Evolutionary conservation across 2,888 invertebrate genomes (phyloP).

Genomic region (Tridacna crocea): DNA sequence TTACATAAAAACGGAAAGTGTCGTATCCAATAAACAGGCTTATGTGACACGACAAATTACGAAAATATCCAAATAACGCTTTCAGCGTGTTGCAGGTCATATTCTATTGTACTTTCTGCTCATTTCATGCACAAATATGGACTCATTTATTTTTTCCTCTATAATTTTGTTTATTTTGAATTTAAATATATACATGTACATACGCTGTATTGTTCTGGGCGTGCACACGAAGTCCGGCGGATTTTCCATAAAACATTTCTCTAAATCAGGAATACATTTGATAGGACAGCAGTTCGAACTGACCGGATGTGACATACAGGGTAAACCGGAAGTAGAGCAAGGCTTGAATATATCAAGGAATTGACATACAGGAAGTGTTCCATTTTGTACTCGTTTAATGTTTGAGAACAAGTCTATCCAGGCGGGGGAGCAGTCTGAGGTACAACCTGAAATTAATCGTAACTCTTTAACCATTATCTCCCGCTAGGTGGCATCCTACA

Average conservation of each 20-base stretch:
- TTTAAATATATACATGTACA: background rate
- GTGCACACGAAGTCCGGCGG: conserved; percentile 12
- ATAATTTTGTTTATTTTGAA: no score
- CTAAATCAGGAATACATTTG: conserved; percentile 6
- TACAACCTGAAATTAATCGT: background rate
- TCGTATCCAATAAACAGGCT: no score
- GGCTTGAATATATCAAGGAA: conserved; percentile 31
- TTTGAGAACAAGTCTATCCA: conserved; percentile 14
- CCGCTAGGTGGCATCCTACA: no score
- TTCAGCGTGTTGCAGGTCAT: background rate
- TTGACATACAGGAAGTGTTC: conserved; percentile 33
- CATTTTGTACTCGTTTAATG: conserved; percentile 6
- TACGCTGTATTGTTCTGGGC: conserved; percentile 6
- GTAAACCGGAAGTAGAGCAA: conserved; percentile 2
- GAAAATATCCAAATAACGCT: no score
- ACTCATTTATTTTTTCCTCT: background rate
- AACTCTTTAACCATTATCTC: background rate
- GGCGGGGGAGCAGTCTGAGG: conserved; percentile 13
- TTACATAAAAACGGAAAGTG: no score
- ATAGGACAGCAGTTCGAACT: conserved; percentile 11
- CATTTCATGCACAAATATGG: background rate
- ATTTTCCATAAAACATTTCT: conserved; percentile 20
- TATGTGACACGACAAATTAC: no score
- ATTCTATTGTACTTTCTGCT: background rate
- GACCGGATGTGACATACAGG: conserved; percentile 8